Base-by-base conservation (phyloP, 2,113 vertebrate species). In the Formicarius rufipectus region DNA sequence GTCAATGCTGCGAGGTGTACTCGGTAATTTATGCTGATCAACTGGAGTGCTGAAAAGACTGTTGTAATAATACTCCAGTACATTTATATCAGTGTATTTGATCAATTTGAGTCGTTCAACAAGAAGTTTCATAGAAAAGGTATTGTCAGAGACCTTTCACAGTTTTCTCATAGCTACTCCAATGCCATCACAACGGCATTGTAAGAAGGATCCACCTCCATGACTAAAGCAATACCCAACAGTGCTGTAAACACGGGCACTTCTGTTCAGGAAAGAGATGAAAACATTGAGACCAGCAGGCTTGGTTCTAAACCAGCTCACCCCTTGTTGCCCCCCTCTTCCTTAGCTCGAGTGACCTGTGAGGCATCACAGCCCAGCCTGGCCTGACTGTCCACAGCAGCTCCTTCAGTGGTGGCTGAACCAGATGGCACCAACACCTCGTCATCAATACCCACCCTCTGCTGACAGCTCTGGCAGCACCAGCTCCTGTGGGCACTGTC, bases 11-110 rank as follows among this genome's bases (percentile, higher is more conserved):
- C 0, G 22, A 87, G 79, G 75, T 77, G 58, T 12, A 31, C 92
- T 87, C 14, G 31, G 67, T 96, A 94, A 97, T 94, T 97, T 81
- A 87, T 91, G 95, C 73, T 90, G 82, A 93, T 96, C 83, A 96
- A 91, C 84, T 14, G 53, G 39, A 91, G 84, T 10, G 31, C 50
- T 93, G 68, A 58, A 49, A 90, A 64, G 87, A 71, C 72, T 84
- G 60, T 20, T 95, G 88, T 82, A 89, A 95, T 87, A 95, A 68
- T 23, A 81, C 66, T 86, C 69, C 63, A 24, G 53, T 49, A 49
- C 17, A 37, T 69, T 82, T 68, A 14, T 49, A 94, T 77, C 82
- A 53, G 56, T 19, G 10, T 73, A 35, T 87, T 92, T 55, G 49
- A 78, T 68, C 93, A 83, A 30, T 2, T 31, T 33, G 55, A 89